Evolutionary conservation across 53 echinoderm and acorn worm genomes (phyloP).

Genomic region (Holothuria leucospilota): DNA sequence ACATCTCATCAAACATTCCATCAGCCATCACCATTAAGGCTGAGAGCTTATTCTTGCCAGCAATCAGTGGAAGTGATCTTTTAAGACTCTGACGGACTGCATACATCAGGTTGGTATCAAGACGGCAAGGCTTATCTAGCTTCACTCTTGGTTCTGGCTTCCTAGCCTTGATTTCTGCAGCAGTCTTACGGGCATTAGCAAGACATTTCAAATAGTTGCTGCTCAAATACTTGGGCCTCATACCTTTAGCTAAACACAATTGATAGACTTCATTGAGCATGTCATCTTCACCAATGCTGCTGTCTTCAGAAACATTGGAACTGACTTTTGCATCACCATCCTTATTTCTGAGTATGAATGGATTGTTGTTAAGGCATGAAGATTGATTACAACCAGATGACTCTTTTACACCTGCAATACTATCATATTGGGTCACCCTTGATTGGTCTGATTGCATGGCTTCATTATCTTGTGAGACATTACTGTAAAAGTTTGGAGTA

Average conservation of each 20-base stretch:
- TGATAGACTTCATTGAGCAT: too few species aligned
- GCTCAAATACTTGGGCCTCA: constrained; percentile 19
- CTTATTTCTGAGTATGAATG: too few species aligned
- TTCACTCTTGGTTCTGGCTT: constrained; percentile 34
- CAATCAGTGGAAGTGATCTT: constrained; percentile 10
- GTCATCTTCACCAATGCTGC: too few species aligned
- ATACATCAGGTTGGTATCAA: constrained; percentile 29
- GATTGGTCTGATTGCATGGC: too few species aligned
- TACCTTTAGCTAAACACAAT: neutral
- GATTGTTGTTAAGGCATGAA: too few species aligned
- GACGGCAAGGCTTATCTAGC: neutral
- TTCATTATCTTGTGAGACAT: too few species aligned
- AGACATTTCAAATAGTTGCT: neutral
- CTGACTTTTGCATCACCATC: too few species aligned
- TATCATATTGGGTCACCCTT: too few species aligned
- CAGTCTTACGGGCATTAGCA: constrained; percentile 13
- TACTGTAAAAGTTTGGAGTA: too few species aligned
- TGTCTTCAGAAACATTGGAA: too few species aligned
- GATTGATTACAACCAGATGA: too few species aligned
- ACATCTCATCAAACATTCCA: constrained; percentile 36
- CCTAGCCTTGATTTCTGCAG: constrained; percentile 5
- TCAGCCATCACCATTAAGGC: constrained; percentile 43
- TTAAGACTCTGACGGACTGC: constrained; percentile 25
- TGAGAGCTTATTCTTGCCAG: constrained; percentile 23
- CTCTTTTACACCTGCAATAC: too few species aligned